phyloP scores from a whole-genome alignment of 2,888 invertebrate species.

The Adelognathus sp. region DNA sequence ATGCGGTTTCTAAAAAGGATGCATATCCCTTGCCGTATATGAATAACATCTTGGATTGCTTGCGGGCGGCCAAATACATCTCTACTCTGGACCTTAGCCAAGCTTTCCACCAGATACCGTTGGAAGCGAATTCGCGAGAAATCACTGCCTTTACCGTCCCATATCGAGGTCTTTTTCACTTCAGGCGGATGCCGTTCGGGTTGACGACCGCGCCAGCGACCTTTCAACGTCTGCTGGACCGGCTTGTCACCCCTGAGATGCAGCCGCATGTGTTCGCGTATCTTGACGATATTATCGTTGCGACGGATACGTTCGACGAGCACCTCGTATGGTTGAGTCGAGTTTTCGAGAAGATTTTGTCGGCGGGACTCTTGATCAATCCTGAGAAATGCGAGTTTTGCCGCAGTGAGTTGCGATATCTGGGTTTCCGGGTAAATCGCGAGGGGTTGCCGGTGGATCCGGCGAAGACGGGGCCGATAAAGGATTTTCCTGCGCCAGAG shows the following conservation, averaged over 20 bases:
- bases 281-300: too few species aligned
- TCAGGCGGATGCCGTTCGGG: background rate
- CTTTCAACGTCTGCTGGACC: too few species aligned
- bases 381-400: too few species aligned
- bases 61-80: background rate
- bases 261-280: too few species aligned
- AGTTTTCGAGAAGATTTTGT: background rate
- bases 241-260: too few species aligned
- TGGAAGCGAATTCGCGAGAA: background rate
- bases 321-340: background rate
- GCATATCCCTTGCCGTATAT: too few species aligned
- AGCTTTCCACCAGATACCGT: background rate
- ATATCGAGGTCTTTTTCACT: background rate
- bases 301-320: background rate
- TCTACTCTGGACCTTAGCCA: background rate
- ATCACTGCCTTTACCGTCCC: background rate
- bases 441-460: slow-evolving; percentile 17
- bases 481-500: too few species aligned
- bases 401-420: too few species aligned
- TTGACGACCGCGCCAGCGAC: background rate
- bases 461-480: slow-evolving; percentile 32
- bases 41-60: background rate
- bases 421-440: too few species aligned
- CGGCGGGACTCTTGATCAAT: background rate
- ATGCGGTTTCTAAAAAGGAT: background rate